A percentile compares a stretch with the other conserved stretches of the same genome.
phyloP scores from a whole-genome alignment of 2,888 invertebrate species.

The Plebejus anna region DNA sequence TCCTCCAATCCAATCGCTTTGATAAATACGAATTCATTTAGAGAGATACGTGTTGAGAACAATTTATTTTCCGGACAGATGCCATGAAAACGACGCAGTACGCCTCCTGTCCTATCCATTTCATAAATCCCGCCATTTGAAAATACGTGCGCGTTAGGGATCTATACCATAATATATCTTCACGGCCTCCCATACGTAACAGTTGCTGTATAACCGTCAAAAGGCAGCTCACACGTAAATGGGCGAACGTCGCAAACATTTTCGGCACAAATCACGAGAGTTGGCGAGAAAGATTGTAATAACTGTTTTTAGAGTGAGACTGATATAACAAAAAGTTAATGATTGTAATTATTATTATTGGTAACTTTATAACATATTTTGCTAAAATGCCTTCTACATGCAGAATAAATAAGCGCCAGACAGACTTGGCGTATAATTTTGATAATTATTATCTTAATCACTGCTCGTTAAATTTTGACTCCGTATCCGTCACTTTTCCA shows the following conservation, averaged over 20 bases:
- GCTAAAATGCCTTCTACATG: too few species aligned
- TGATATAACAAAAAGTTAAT: background rate
- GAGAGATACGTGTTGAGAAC: constrained; percentile 27
- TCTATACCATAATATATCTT: constrained; percentile 38
- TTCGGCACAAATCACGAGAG: constrained; percentile 32
- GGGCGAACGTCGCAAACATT: constrained; percentile 45
- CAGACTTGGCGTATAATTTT: too few species aligned
- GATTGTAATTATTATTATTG: too few species aligned
- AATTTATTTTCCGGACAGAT: constrained; percentile 33
- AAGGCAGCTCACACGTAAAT: constrained; percentile 55
- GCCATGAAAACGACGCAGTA: constrained; percentile 31
- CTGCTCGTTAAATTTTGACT: too few species aligned
- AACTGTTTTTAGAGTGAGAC: background rate
- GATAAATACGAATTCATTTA: constrained; percentile 20
- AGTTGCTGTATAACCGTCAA: constrained; percentile 58
- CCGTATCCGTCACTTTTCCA: too few species aligned
- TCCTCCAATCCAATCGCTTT: constrained; percentile 18
- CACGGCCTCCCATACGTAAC: constrained; percentile 49
- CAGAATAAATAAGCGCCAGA: too few species aligned
- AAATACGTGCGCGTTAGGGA: constrained; percentile 37
- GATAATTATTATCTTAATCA: too few species aligned
- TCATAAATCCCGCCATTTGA: constrained; percentile 40
- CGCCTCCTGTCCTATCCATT: constrained; percentile 37
- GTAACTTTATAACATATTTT: too few species aligned
- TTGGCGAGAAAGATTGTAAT: constrained; percentile 25